phyloP scores from a whole-genome alignment of 2,888 invertebrate genomes.

The Vandiemenella viatica region DNA sequence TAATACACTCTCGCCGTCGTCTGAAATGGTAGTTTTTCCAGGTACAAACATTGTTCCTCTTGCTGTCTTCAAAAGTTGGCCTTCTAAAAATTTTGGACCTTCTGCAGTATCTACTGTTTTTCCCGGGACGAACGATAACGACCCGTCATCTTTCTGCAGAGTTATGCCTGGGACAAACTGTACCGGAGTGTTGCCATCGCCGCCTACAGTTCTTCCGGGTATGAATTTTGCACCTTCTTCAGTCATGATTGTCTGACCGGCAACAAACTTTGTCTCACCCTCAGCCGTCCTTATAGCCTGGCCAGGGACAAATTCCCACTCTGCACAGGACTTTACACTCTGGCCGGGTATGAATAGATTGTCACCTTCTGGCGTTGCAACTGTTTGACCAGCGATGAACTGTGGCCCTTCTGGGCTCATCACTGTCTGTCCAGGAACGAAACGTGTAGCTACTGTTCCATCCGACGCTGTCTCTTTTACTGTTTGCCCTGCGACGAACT shows the following conservation, averaged over 20 bases:
- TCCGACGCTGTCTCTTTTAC: constrained; percentile 29
- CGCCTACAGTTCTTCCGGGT: constrained; percentile 43
- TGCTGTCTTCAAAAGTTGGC: constrained; percentile 43
- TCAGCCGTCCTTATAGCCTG: constrained; percentile 41
- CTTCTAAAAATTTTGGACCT: constrained; percentile 48
- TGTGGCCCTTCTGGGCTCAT: constrained; percentile 43
- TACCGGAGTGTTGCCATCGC: constrained; percentile 34
- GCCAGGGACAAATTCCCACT: constrained; percentile 49
- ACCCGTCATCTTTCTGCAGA: constrained; percentile 29
- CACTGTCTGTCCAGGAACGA: constrained; percentile 46
- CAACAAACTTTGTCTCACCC: constrained; percentile 40
- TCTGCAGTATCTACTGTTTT: constrained; percentile 44
- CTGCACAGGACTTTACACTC: constrained; percentile 31
- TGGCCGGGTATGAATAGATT: constrained; percentile 46
- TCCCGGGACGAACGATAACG: constrained; percentile 39
- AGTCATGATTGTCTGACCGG: constrained; percentile 47
- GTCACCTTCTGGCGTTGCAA: constrained; percentile 34
- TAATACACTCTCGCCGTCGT: constrained; percentile 29
- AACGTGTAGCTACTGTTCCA: constrained; percentile 27
- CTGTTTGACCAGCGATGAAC: constrained; percentile 43
- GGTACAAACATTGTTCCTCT: constrained; percentile 43
- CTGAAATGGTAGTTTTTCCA: constrained; percentile 34
- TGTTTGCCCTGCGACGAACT: constrained; percentile 50
- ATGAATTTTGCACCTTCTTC: constrained; percentile 47
- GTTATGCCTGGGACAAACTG: constrained; percentile 44